Base-by-base conservation (phyloP, 2,888 invertebrate species). In the Rhabditoides inermis region DNA sequence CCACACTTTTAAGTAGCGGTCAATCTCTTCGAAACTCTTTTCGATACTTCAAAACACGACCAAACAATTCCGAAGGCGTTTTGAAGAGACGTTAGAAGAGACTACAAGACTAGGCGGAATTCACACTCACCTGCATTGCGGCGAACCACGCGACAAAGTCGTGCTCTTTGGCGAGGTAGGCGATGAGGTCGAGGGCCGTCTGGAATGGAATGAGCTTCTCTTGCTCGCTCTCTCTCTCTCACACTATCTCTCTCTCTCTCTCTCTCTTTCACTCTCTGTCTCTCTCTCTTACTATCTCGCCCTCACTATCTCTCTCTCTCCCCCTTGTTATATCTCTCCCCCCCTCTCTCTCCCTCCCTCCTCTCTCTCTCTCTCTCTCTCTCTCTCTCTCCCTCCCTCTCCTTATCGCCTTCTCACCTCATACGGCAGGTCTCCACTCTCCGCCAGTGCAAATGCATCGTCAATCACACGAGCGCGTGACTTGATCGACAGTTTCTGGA, bases 391-490 rank as follows among this genome's bases (percentile, higher is more conserved):
- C 7, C 10, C 10, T 15, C n/a, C 22, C 2, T 39, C 10, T 39
- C 7, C 10, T 10, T n/a, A 20, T 20, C 20, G 20, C 10, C 22
- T 39, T n/a, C 22, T 10, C 2, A 39, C 42, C 23, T 50, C 53
- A 44, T 65, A 67, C 40, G 52, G 45, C 20, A 67, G 41, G 12
- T 49, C 25, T n/a, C 55, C 63, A 6, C 56, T 51, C 3, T 49
- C 53, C 18, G 67, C 63, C 49, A 54, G 45, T 2, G 56, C 55
- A 32, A 65, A 67, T 1, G 61, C 51, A 45, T 67, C 67, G 4
- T 58, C 58, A 28, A 67, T 56, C 3, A 67, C 22, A n/a, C 63
- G 58, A 28, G 55, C 53, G 3, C 66, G 56, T 3, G 63, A 63
- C 27, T 50, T 49, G 2, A 51, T 28, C 1, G 56, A 51, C 36